These are phyloP conservation scores for Enteromius afrohamiltoni DNA, from an alignment of 2,797 vertebrate genomes.

Conservation along the genomic window DNA sequence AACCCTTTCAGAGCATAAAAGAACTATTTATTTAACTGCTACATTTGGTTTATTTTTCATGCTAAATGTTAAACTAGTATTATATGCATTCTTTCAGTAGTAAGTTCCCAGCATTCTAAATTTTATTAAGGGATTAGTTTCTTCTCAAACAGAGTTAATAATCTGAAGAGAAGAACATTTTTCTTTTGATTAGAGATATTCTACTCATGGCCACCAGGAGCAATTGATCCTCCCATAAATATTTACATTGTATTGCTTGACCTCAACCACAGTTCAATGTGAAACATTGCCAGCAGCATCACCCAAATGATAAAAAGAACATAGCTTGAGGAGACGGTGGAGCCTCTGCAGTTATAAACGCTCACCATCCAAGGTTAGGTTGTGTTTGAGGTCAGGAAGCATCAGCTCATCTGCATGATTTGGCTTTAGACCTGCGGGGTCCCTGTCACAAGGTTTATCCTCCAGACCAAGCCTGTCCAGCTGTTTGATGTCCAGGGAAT, in stretches of 20 bases:
- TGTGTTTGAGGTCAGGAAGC: not conserved
- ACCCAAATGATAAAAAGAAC: not conserved
- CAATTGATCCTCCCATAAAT: not conserved
- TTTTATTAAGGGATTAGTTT: not conserved
- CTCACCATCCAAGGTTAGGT: not conserved
- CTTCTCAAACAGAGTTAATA: not conserved
- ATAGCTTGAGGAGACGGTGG: not conserved
- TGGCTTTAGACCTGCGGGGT: not conserved
- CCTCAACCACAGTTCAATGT: not conserved
- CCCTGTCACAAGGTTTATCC: constrained; percentile 15
- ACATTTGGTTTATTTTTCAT: not conserved
- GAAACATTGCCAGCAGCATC: not conserved
- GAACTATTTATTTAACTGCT: not conserved
- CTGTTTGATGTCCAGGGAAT: constrained; percentile 10
- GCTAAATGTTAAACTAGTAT: not conserved
- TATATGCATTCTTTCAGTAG: not conserved
- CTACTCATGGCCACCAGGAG: not conserved
- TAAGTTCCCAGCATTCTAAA: not conserved
- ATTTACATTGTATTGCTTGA: not conserved
- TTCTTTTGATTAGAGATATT: not conserved
- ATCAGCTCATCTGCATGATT: constrained; percentile 21
- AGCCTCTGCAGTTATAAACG: not conserved
- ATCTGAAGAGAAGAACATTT: not conserved
- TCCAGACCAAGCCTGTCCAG: constrained; percentile 11
- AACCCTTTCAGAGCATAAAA: too few species aligned